Conservation (phyloP, 2,797 vertebrate genomes). For the Pampus argenteus region DNA sequence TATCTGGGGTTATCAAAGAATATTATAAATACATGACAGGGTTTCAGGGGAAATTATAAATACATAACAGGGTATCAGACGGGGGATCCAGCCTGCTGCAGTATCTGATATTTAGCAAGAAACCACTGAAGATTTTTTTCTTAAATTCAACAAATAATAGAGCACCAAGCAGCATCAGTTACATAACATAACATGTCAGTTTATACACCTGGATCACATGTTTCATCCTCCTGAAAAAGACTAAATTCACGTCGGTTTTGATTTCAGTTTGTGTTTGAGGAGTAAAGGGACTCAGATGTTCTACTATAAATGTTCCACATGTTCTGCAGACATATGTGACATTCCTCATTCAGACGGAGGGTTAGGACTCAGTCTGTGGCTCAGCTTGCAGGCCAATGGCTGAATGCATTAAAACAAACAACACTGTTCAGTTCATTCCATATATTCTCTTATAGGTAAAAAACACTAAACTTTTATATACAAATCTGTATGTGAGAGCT, state of each 20-base stretch:
- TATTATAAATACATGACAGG: background rate
- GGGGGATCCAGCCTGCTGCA: slow-evolving; percentile 6
- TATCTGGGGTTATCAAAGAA: background rate
- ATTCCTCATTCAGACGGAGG: background rate
- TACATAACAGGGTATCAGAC: background rate
- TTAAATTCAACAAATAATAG: slow-evolving; percentile 17
- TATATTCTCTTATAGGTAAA: slow-evolving; percentile 3
- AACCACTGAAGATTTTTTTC: background rate
- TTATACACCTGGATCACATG: slow-evolving; percentile 11
- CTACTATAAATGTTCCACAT: slow-evolving; percentile 5
- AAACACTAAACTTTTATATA: slow-evolving; percentile 15
- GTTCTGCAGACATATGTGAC: background rate
- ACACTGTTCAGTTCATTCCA: slow-evolving; percentile 18
- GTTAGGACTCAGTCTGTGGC: slow-evolving; percentile 18
- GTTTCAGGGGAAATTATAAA: background rate
- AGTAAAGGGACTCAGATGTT: slow-evolving; percentile 24
- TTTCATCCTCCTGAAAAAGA: background rate
- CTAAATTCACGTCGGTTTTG: background rate
- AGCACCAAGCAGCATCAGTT: slow-evolving; percentile 33
- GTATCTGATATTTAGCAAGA: slow-evolving; percentile 7
- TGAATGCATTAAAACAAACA: slow-evolving; percentile 4
- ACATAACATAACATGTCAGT: background rate
- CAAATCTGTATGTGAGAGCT: background rate
- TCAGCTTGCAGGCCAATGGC: slow-evolving; percentile 34
- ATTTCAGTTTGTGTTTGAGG: background rate